These are phyloP conservation scores for Apodemia hepburni DNA, from an alignment of 2,888 invertebrate genomes.

Conservation along the genomic window DNA sequence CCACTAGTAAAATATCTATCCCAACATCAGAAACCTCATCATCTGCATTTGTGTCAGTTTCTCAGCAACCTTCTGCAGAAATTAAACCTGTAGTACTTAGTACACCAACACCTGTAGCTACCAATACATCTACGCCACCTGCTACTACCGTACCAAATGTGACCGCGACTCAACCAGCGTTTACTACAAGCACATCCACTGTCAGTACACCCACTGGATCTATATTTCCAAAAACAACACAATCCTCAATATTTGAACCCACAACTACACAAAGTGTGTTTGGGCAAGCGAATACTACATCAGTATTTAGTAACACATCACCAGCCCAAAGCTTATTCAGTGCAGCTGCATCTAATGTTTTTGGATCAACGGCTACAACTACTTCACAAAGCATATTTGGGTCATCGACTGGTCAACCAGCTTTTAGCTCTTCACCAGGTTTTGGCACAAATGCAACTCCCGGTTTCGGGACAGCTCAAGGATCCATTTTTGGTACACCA, in stretches of 20 bases:
- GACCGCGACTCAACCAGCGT: conserved; percentile 21
- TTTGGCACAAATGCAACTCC: conserved; percentile 34
- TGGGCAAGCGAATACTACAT: conserved; percentile 31
- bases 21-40: conserved; percentile 21
- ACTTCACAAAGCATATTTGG: conserved; percentile 33
- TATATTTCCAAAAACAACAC: conserved; percentile 33
- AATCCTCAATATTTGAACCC: conserved; percentile 37
- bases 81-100: conserved; percentile 26
- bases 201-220: conserved; percentile 31
- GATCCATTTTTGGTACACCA: conserved; percentile 23
- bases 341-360: conserved; percentile 39
- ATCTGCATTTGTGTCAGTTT: conserved; percentile 16
- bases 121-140: conserved; percentile 5
- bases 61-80: conserved; percentile 19
- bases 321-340: conserved; percentile 35
- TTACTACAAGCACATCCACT: conserved; percentile 28
- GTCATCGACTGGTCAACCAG: conserved; percentile 3
- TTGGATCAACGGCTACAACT: conserved; percentile 36
- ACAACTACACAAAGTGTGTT: conserved; percentile 30
- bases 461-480: conserved; percentile 31
- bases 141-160: background rate
- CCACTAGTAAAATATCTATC: conserved; percentile 18
- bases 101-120: conserved; percentile 18
- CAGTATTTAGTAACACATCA: conserved; percentile 38
- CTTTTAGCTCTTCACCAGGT: conserved; percentile 28